Base-by-base conservation (phyloP, 2,888 invertebrate genomes). In the Ophion ellenae region DNA sequence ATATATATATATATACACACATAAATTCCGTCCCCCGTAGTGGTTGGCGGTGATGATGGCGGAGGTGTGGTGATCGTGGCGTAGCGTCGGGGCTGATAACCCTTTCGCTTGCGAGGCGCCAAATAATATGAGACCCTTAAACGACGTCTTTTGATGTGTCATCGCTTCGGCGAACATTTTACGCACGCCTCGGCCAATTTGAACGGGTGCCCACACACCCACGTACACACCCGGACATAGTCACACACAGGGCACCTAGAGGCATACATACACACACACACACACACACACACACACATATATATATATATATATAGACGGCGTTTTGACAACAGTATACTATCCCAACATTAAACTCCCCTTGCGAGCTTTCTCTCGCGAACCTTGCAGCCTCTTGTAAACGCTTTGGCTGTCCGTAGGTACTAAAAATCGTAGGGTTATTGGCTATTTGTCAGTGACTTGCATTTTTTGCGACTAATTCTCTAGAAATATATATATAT, bases 131-230 rank as follows among this genome's bases (percentile, higher is more conserved):
- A 90, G 89, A 89, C 92, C 91, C 92, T 92, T 91, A 92, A 92
- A 91, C 90, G 91, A 89, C 82, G 86, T 90, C 93, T 91, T 93
- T 93, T 93, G 93, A 93, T 93, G 91, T 93, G 91, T 91, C 92
- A 89, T 89, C 92, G 92, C 92, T 91, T 90, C 91, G 90, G 84
- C 90, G 91, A 90, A 89, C 92, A 92, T 92, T 91, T 91, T 87
- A 90, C 89, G 91, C 87, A 88, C 90, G 88, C 87, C 88, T 87
- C 86, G 88, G 85, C 87, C 87, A 88, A 92, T 92, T 93, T 92
- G 86, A 89, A 89, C 86, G 84, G 82, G 74, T 70, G 86, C 74
- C 86, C 82, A 61, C 59, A 47, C 81, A 47, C 57, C 64, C 40
- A 73, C 80, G 45, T n/a, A 24, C 57, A 64, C 40, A 17, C 36